These are phyloP conservation scores for Bombus vancouverensis DNA, from an alignment of 1,140 invertebrate species.

Conservation along the genomic window DNA sequence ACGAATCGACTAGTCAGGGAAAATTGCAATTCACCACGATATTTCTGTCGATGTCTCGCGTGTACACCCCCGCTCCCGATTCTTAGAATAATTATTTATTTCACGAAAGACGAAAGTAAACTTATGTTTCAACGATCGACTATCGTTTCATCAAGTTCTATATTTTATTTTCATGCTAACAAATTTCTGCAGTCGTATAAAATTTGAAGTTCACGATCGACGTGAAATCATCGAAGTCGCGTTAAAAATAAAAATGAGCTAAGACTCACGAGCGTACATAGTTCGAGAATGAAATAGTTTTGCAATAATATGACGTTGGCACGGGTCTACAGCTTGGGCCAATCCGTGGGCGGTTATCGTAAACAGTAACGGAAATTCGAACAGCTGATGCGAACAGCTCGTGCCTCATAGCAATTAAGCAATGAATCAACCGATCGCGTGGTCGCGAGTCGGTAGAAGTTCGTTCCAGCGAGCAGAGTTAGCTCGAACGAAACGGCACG, in stretches of 20 bases:
- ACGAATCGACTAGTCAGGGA: background rate
- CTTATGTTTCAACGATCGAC: too few relatives aligned
- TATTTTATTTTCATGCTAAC: rapidly evolving
- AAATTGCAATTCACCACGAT: background rate
- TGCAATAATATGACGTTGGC: background rate
- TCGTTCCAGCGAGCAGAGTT: background rate
- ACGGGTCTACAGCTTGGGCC: too few relatives aligned
- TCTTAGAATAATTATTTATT: background rate
- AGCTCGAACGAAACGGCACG: background rate
- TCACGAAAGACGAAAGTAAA: background rate
- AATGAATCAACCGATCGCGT: slow-evolving; percentile 29
- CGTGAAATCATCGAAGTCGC: background rate
- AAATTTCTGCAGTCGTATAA: background rate
- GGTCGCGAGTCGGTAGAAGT: background rate
- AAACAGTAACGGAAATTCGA: slow-evolving; percentile 25
- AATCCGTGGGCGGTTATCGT: background rate
- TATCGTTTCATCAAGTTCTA: background rate
- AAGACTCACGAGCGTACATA: background rate
- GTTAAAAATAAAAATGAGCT: background rate
- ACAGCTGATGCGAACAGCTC: background rate
- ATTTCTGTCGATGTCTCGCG: slow-evolving; percentile 32
- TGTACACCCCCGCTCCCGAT: too few relatives aligned
- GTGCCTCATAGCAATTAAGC: slow-evolving; percentile 2
- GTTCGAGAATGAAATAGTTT: background rate
- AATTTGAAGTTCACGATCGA: background rate